Evolutionary conservation across 1,140 invertebrate genomes (phyloP).

Genomic region (Aphaenogaster rudis): DNA sequence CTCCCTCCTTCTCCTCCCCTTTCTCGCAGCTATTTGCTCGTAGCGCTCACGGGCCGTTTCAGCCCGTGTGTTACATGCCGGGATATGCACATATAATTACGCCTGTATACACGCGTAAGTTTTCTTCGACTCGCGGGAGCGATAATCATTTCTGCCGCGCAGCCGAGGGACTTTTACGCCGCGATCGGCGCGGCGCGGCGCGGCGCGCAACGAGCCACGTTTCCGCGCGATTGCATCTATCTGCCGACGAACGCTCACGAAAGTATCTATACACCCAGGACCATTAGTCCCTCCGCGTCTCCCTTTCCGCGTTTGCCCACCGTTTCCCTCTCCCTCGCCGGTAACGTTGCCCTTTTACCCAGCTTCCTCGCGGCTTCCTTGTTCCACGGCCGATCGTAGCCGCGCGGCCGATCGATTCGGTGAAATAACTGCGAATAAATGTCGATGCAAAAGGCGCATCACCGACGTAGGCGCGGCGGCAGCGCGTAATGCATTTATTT

Average conservation of each 20-base stretch:
- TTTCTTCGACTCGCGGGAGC: slow-evolving; percentile 66
- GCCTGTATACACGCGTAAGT: slow-evolving; percentile 69
- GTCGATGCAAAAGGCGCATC: slow-evolving; percentile 38
- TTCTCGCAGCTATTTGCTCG: slow-evolving; percentile 70
- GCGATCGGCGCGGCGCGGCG: slow-evolving; percentile 26
- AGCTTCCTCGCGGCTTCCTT: slow-evolving; percentile 53
- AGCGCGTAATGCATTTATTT: slow-evolving; percentile 49
- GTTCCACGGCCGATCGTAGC: slow-evolving; percentile 18
- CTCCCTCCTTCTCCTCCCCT: neutral
- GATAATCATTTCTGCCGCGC: slow-evolving; percentile 68
- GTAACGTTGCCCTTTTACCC: slow-evolving; percentile 48
- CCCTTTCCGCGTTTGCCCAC: slow-evolving; percentile 23
- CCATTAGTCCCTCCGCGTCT: slow-evolving; percentile 50
- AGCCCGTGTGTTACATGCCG: slow-evolving; percentile 66
- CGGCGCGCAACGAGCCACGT: slow-evolving; percentile 51
- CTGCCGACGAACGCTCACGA: slow-evolving; percentile 44
- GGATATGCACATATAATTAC: slow-evolving; percentile 73
- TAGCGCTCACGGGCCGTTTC: slow-evolving; percentile 67
- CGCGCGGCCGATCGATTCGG: slow-evolving; percentile 37
- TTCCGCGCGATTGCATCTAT: slow-evolving; percentile 65
- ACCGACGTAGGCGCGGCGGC: slow-evolving; percentile 33
- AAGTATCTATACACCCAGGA: slow-evolving; percentile 46
- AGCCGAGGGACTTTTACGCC: slow-evolving; percentile 24
- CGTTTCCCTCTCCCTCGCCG: neutral
- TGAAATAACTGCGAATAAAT: slow-evolving; percentile 55